Evolutionary conservation across 2,113 vertebrate species (phyloP), one percentile per base, ranked within the genome.

Genomic region (Maccullochella peelii): DNA sequence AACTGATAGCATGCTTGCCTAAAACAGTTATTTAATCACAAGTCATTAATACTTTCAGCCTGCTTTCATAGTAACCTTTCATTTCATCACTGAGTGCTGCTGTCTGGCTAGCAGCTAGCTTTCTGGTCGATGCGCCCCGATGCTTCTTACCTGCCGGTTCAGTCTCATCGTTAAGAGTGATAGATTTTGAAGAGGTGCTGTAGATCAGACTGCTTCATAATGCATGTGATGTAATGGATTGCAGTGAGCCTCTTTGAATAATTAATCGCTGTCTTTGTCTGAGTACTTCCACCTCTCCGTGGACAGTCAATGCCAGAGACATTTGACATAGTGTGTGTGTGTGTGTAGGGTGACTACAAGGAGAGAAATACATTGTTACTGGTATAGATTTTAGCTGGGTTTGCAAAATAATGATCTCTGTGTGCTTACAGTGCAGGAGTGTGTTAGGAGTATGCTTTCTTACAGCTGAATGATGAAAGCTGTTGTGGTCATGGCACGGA

Each of bases 211-310:
- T 95, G 75, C 88, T 96, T 89, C 90, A 96, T 96, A 95, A 96
- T 96, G 93, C 92, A 96, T 96, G 95, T 84, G 85, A 87, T 94
- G 93, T 95, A 95, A 95, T 96, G 95, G 94, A 94, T 93, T 93
- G 89, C 91, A 92, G 88, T 79, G 90, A 92, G 89, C 68, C 79
- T 83, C 38, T 72, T 70, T 96, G 84, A 96, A 96, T 96, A 95
- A 95, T 96, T 95, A 92, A 96, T 92, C 88, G 77, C 78, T 84
- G 92, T 94, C 91, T 94, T 95, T 94, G 94, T 95, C 92, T 94
- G 90, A 91, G 91, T 74, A 90, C 89, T 88, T 92, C 86, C 86
- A 92, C 91, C 87, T 90, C 73, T 89, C 42, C 8, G 62, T 85
- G 84, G 92, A 93, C 87, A 91, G 88, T 91, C 90, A 75, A 86